phyloP scores from a whole-genome alignment of 2,888 invertebrate species.

The Taphrorychus bicolor region DNA sequence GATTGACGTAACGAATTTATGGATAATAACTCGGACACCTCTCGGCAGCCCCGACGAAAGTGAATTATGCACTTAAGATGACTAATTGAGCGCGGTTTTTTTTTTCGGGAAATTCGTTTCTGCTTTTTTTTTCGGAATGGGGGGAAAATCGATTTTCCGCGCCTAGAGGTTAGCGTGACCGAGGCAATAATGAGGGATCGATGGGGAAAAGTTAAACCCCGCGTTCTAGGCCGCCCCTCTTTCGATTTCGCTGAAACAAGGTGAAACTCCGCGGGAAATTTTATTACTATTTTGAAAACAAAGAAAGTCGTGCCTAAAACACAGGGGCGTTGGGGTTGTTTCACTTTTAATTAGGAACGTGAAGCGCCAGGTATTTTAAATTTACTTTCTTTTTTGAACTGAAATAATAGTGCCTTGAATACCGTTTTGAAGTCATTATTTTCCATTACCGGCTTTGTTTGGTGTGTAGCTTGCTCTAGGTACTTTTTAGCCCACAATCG shows the following conservation, averaged over 20 bases:
- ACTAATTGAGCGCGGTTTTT: not conserved
- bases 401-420: not conserved
- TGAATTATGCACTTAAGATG: not conserved
- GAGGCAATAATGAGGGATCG: constrained; percentile 53
- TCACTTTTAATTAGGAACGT: not conserved
- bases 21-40: not conserved
- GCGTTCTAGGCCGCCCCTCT: not conserved
- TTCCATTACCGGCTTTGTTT: not conserved
- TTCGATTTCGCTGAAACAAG: not conserved
- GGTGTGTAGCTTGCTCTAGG: not conserved
- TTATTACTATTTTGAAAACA: not conserved
- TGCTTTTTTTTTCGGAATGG: constrained; percentile 13
- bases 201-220: constrained; percentile 26
- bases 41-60: not conserved
- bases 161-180: constrained; percentile 54
- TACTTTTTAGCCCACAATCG: not conserved
- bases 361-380: no score
- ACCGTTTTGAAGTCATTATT: not conserved
- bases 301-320: not conserved
- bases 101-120: constrained; percentile 11
- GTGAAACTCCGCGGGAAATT: not conserved
- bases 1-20: constrained; percentile 6
- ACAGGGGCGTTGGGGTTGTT: not conserved
- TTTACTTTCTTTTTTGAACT: no score
- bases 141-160: constrained; percentile 54